Evolutionary conservation across 2,113 vertebrate species (phyloP), one percentile per base, ranked within the genome.

Genomic region (Eulemur macaco): DNA sequence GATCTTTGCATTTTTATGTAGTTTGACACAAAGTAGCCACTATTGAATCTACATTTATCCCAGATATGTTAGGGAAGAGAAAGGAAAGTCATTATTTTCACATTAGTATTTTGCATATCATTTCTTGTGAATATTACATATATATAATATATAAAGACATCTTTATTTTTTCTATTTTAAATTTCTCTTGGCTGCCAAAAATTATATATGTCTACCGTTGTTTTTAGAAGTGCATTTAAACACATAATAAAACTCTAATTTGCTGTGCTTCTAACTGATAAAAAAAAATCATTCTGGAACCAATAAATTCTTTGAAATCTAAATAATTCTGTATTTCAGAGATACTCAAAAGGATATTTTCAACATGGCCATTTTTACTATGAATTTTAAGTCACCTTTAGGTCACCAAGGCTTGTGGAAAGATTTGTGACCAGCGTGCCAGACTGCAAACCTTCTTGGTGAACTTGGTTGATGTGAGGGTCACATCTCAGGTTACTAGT

Each of bases 161-260:
- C 37, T 47, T 34, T 80, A 58, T 42, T 86, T 85, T 77, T 77
- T 54, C 21, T 58, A 27, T 78, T 81, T 85, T 82, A 81, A 78
- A 60, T 95, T 39, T 3, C 18, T 68, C 31, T n/a, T 86, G 69
- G 20, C 21, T 76, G 20, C 66, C 31, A 78, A 71, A 83, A 66
- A 69, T 85, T 83, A 14, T 58, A 3, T 42, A 42, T 60, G 45
- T 87, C 92, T 69, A 85, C 56, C 52, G 50, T 68, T 96, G 12
- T 29, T 94, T 85, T 86, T 77, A 86, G 56, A 81, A 86, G 83
- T 89, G 71, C 63, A 12, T 45, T 78, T 81, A 85, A 87, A 80
- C 13, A 29, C 9, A 56, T 81, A 71, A 69, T 86, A 60, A 80
- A 92, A 52, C 25, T 68, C 39, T 52, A 37, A 85, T 37, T 91